Conservation (phyloP, 2,888 invertebrate genomes). For the Hyposoter dolosus region DNA sequence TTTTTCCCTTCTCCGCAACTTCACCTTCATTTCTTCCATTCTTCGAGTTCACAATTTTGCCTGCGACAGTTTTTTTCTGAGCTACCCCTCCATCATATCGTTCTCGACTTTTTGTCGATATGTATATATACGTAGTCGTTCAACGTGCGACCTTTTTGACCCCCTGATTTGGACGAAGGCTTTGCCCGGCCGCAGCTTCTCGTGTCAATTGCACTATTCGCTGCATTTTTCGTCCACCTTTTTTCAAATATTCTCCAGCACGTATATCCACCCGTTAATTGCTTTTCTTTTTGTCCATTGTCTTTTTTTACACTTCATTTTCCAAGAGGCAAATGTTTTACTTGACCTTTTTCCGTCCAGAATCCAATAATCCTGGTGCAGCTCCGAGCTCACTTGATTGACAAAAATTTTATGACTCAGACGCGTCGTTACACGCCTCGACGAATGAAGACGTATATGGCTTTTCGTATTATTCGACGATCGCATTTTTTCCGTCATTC, state of each 20-base stretch:
- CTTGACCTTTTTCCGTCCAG: neutral
- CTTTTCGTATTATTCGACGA: neutral
- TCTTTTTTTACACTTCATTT: neutral
- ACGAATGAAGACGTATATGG: neutral
- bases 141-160: conserved; percentile 2
- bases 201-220: conserved; percentile 42
- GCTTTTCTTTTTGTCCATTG: neutral
- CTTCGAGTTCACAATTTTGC: conserved; percentile 56
- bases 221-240: conserved; percentile 7
- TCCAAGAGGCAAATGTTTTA: neutral
- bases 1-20: conserved; percentile 51
- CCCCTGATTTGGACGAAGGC: conserved; percentile 30
- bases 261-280: conserved; percentile 18
- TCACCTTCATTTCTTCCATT: conserved; percentile 62
- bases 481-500: neutral
- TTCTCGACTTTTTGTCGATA: conserved; percentile 21
- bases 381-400: neutral
- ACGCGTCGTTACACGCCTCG: neutral
- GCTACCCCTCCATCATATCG: conserved; percentile 51
- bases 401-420: neutral
- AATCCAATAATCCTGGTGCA: neutral
- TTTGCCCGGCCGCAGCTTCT: conserved; percentile 45
- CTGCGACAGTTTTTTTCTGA: conserved; percentile 45
- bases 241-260: neutral
- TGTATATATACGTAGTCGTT: conserved; percentile 10